These are phyloP conservation scores for Anorthoa munda DNA, from an alignment of 2,888 invertebrate genomes.

Conservation along the genomic window DNA sequence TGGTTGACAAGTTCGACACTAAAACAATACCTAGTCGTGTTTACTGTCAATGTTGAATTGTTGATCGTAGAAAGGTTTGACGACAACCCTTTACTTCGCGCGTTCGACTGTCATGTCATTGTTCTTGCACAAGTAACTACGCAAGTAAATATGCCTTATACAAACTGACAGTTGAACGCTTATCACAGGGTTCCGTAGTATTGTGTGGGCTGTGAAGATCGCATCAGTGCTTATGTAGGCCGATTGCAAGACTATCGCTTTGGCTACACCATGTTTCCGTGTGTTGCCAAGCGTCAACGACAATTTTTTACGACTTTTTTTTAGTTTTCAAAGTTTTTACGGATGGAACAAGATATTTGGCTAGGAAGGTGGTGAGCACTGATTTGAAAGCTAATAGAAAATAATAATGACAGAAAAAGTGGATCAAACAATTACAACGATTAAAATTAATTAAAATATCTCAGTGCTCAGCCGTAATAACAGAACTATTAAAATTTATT, in stretches of 20 bases:
- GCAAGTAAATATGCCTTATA: slow-evolving; percentile 28
- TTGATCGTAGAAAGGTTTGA: slow-evolving; percentile 40
- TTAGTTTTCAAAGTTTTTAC: too few species aligned
- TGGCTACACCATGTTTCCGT: slow-evolving; percentile 38
- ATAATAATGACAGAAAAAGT: too few species aligned
- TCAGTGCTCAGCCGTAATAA: slow-evolving; percentile 12
- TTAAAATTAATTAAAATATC: slow-evolving; percentile 6
- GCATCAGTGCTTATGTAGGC: slow-evolving; percentile 57
- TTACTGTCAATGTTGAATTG: slow-evolving; percentile 35
- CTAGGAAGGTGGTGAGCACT: too few species aligned
- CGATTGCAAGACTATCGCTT: slow-evolving; percentile 53
- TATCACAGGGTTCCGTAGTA: slow-evolving; percentile 57
- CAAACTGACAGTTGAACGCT: slow-evolving; percentile 47
- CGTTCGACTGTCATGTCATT: slow-evolving; percentile 37
- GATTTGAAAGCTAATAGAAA: too few species aligned
- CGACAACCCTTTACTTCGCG: slow-evolving; percentile 47
- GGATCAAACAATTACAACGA: background rate
- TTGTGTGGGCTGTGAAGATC: slow-evolving; percentile 50
- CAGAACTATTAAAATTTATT: slow-evolving; percentile 14
- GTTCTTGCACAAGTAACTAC: slow-evolving; percentile 32
- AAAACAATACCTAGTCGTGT: slow-evolving; percentile 41
- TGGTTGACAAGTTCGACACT: slow-evolving; percentile 32
- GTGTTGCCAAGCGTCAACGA: slow-evolving; percentile 50
- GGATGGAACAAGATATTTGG: too few species aligned
- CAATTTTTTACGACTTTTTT: too few species aligned